These are phyloP conservation scores for Prionailurus bengalensis DNA, from an alignment of 2,113 vertebrate species.

Conservation along the genomic window DNA sequence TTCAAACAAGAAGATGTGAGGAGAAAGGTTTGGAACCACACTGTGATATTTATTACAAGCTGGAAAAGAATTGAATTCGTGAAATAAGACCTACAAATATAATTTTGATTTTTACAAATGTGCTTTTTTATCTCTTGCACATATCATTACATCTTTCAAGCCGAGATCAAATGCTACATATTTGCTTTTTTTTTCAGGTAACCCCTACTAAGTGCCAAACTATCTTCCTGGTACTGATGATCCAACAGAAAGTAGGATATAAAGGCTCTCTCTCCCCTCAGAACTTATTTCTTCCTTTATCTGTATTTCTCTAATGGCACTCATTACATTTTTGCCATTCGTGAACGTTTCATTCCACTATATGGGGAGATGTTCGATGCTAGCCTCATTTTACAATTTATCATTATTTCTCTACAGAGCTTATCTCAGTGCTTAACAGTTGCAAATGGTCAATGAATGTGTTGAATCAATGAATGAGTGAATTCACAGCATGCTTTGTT, in stretches of 20 bases:
- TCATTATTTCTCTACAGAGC: neutral
- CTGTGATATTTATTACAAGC: neutral
- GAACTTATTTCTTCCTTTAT: neutral
- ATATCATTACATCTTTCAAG: neutral
- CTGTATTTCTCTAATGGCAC: neutral
- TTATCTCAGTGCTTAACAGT: neutral
- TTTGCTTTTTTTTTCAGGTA: neutral
- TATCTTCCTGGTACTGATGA: neutral
- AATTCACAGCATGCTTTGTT: neutral
- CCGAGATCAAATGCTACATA: neutral
- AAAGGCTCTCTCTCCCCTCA: neutral
- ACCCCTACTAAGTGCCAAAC: neutral
- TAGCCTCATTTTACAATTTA: neutral
- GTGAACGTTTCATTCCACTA: neutral
- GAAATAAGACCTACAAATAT: neutral
- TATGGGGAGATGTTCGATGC: neutral
- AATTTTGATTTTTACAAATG: slow-evolving; percentile 39
- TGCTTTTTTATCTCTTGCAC: neutral
- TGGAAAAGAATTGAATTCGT: neutral
- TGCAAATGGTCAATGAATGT: neutral
- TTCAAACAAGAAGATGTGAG: neutral
- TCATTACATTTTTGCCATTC: neutral
- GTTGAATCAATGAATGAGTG: neutral
- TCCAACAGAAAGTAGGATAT: neutral
- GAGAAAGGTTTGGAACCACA: neutral